Evolutionary conservation across 2,888 invertebrate genomes (phyloP).

Genomic region (Dromius quadrimaculatus): DNA sequence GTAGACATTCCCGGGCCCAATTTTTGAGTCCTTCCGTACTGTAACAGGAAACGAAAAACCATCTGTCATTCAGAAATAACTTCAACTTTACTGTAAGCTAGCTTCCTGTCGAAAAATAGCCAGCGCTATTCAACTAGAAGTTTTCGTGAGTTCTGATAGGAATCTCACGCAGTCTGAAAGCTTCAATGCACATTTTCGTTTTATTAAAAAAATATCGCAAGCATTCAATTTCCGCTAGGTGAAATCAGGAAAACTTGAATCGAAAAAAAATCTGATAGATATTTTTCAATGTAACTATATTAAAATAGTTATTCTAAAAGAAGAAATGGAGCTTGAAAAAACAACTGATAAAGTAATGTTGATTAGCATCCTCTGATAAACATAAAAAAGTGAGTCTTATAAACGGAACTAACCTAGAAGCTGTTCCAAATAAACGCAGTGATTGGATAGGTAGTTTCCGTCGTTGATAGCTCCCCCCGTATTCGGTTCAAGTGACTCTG

Average conservation of each 20-base stretch:
- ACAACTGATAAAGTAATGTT: no score
- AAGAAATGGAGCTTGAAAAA: no score
- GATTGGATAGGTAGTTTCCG: slow-evolving; percentile 68
- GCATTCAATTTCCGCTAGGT: slow-evolving; percentile 10
- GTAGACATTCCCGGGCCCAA: slow-evolving; percentile 66
- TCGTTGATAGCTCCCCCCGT: slow-evolving; percentile 65
- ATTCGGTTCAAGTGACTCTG: slow-evolving; percentile 65
- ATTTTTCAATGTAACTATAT: no score
- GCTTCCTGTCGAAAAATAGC: slow-evolving; percentile 54
- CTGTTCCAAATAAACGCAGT: slow-evolving; percentile 71
- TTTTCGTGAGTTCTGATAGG: slow-evolving; percentile 27
- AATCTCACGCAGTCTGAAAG: slow-evolving; percentile 20
- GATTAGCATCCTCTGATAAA: no score
- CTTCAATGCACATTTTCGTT: slow-evolving; percentile 12
- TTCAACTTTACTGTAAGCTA: slow-evolving; percentile 54
- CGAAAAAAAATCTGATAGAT: no score
- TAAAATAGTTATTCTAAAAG: no score
- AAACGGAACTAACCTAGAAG: slow-evolving; percentile 60
- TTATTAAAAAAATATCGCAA: slow-evolving; percentile 20
- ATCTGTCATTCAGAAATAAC: slow-evolving; percentile 57
- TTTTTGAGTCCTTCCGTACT: slow-evolving; percentile 66
- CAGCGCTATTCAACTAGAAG: slow-evolving; percentile 31
- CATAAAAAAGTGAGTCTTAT: background rate
- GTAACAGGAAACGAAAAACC: slow-evolving; percentile 60
- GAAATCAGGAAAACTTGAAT: no score